phyloP scores from a whole-genome alignment of 1,140 invertebrate genomes.

The Brachionus manjavacas region DNA sequence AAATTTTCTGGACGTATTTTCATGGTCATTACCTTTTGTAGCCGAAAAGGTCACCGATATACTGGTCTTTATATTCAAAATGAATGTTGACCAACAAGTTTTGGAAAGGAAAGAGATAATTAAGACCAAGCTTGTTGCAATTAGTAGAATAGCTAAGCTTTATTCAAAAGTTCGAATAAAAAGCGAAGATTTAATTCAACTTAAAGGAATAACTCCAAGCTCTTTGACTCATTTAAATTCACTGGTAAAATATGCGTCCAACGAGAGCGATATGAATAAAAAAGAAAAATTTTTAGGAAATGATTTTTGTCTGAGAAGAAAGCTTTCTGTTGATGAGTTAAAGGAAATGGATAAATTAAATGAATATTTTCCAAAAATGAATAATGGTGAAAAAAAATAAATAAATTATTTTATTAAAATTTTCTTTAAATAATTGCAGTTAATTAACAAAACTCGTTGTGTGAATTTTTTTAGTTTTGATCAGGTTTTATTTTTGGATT shows the following conservation, averaged over 20 bases:
- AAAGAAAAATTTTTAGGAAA: not conserved
- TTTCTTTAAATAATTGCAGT: not conserved
- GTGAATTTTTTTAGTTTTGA: no score
- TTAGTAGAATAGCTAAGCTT: not conserved
- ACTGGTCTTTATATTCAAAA: constrained; percentile 10
- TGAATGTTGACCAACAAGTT: constrained; percentile 20
- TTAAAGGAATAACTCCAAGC: constrained; percentile 24
- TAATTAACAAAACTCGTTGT: no score
- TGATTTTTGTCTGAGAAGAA: not conserved
- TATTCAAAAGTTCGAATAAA: not conserved
- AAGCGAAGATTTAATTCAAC: not conserved
- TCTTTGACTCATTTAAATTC: constrained; percentile 25
- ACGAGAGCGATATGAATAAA: not conserved
- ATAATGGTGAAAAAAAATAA: not conserved
- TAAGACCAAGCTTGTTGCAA: constrained; percentile 60
- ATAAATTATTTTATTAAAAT: not conserved
- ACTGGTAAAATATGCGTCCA: not conserved
- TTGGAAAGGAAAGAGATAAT: constrained; percentile 95
- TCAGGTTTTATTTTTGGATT: no score
- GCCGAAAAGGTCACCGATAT: constrained; percentile 80
- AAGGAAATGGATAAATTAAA: constrained; percentile 98
- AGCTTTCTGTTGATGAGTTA: constrained; percentile 81
- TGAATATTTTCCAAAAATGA: constrained; percentile 88
- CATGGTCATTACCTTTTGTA: constrained; percentile 99
- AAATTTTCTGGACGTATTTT: constrained; percentile 99